Evolutionary conservation across 2,797 vertebrate genomes (phyloP).

Genomic region (Vespertilio murinus): DNA sequence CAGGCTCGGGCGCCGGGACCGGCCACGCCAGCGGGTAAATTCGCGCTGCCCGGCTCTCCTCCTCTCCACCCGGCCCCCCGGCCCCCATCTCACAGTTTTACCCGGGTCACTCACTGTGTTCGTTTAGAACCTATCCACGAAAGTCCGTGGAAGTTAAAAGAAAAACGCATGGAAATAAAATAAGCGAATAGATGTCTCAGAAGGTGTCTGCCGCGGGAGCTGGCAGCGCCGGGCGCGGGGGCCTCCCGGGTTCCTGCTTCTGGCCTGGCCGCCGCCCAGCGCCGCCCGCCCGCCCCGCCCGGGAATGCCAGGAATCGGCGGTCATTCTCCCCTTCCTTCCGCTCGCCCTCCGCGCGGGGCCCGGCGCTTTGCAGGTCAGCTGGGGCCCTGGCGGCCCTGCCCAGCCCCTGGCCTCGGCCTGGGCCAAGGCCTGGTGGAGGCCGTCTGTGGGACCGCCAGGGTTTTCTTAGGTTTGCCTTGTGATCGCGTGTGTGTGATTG

Average conservation of each 20-base stretch:
- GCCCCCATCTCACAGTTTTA: background rate
- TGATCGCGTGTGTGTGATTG: background rate
- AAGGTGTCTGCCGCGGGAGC: background rate
- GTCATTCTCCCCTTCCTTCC: background rate
- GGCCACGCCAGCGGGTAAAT: background rate
- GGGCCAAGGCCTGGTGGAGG: background rate
- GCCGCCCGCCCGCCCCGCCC: background rate
- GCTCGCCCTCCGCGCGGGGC: background rate
- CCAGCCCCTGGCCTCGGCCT: background rate
- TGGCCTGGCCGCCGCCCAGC: background rate
- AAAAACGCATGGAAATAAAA: constrained; percentile 49
- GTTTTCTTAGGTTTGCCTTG: background rate
- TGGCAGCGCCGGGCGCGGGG: rapidly evolving
- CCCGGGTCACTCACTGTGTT: background rate
- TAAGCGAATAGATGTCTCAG: background rate
- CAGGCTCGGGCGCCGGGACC: background rate
- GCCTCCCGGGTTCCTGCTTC: background rate
- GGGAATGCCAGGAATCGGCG: background rate
- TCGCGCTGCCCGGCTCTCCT: background rate
- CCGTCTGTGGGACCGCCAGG: background rate
- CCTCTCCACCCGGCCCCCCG: background rate
- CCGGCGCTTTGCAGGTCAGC: background rate
- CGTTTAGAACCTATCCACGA: background rate
- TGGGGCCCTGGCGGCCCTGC: background rate
- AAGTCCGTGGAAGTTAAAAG: constrained; percentile 36